Evolutionary conservation across 1,140 invertebrate genomes (phyloP).

Genomic region (Aphaenogaster ashmeadi): DNA sequence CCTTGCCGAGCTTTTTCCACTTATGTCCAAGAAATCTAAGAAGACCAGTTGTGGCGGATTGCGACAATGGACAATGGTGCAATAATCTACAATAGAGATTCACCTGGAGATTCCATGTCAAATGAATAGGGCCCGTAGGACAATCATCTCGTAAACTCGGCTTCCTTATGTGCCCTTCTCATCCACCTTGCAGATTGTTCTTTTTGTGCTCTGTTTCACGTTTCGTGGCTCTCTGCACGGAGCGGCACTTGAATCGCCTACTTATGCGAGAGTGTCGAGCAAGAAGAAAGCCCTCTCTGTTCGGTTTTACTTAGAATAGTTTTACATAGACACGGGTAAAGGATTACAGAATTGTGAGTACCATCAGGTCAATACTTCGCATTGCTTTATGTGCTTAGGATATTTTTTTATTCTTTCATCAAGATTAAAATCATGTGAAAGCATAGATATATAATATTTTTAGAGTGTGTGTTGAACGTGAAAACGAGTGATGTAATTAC

Average conservation of each 20-base stretch:
- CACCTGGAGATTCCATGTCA: conserved; percentile 77
- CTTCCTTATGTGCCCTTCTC: conserved; percentile 72
- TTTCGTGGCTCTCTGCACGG: conserved; percentile 62
- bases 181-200: conserved; percentile 52
- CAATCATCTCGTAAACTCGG: conserved; percentile 83
- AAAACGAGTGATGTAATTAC: neutral
- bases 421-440: conserved; percentile 10
- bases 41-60: conserved; percentile 64
- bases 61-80: conserved; percentile 81
- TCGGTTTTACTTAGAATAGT: conserved; percentile 25
- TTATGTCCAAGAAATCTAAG: conserved; percentile 58
- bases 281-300: conserved; percentile 47
- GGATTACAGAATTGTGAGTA: conserved; percentile 20
- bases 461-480: neutral
- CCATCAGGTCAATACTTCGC: neutral
- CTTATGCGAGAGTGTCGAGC: conserved; percentile 66
- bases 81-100: conserved; percentile 83
- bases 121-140: conserved; percentile 81
- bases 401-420: neutral
- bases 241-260: conserved; percentile 69
- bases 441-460: neutral
- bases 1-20: conserved; percentile 37
- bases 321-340: conserved; percentile 30
- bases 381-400: neutral
- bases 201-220: conserved; percentile 69